Conservation (phyloP, 2,888 invertebrate genomes). For the Rhamnusium bicolor region DNA sequence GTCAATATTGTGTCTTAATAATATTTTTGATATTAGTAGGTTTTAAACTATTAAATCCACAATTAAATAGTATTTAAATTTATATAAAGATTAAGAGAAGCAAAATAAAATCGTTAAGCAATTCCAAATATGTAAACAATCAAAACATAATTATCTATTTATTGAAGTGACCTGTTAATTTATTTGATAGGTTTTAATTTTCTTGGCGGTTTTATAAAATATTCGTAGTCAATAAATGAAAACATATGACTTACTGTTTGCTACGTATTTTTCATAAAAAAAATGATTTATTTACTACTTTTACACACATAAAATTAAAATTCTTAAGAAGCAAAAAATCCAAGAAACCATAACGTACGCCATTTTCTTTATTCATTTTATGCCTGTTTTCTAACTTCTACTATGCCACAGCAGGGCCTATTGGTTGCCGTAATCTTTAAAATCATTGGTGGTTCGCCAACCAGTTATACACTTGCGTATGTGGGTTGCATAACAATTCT, state of each 20-base stretch:
- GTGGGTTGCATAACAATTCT: slow-evolving; percentile 53
- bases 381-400: no score
- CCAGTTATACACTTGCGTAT: slow-evolving; percentile 43
- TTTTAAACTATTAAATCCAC: no score
- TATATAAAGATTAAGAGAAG: no score
- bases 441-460: slow-evolving; percentile 44
- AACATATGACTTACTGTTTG: slow-evolving; percentile 36
- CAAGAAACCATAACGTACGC: slow-evolving; percentile 39
- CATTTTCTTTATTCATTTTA: slow-evolving; percentile 43
- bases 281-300: slow-evolving; percentile 3
- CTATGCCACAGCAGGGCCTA: neutral
- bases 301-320: slow-evolving; percentile 29
- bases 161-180: slow-evolving; percentile 27
- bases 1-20: neutral
- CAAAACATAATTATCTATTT: slow-evolving; percentile 6
- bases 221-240: slow-evolving; percentile 18
- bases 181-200: slow-evolving; percentile 1
- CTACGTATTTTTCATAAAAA: slow-evolving; percentile 31
- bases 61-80: no score
- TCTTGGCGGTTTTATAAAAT: neutral
- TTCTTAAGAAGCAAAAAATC: slow-evolving; percentile 33
- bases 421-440: slow-evolving; percentile 37
- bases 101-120: no score
- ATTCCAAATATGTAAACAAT: neutral
- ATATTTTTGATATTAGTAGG: no score